phyloP scores from a whole-genome alignment of 2,888 invertebrate species.

The Emmelina monodactyla region DNA sequence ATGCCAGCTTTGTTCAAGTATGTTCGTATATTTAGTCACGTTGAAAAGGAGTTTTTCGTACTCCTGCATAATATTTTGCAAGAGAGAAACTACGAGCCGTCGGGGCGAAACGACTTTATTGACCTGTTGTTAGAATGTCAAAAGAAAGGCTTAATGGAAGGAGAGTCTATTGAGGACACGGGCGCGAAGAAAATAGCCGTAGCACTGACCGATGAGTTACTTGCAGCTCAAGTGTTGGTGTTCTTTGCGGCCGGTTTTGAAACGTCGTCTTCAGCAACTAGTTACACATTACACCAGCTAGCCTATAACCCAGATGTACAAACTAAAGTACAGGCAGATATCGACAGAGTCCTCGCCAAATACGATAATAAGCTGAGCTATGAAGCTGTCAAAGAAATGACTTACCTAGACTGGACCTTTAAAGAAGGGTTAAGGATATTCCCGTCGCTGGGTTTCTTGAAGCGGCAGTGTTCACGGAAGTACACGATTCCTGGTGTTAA shows the following conservation, averaged over 20 bases:
- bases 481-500: conserved; percentile 20
- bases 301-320: conserved; percentile 32
- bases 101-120: conserved; percentile 23
- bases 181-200: conserved; percentile 19
- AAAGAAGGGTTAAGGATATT: conserved; percentile 22
- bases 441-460: conserved; percentile 18
- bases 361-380: conserved; percentile 22
- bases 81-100: conserved; percentile 20
- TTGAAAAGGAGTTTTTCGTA: conserved; percentile 15
- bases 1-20: conserved; percentile 20
- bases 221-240: conserved; percentile 24
- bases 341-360: conserved; percentile 23
- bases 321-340: conserved; percentile 26
- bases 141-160: conserved; percentile 21
- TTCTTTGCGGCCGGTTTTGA: conserved; percentile 36
- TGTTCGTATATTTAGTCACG: conserved; percentile 15
- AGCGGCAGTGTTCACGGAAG: conserved; percentile 15
- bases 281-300: conserved; percentile 28
- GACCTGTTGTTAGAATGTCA: conserved; percentile 23
- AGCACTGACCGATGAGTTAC: conserved; percentile 20
- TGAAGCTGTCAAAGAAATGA: conserved; percentile 27
- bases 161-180: conserved; percentile 26
- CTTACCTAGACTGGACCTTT: conserved; percentile 23
- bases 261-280: conserved; percentile 28
- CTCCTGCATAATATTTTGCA: conserved; percentile 19